A percentile compares a stretch with the other conserved stretches of the same genome.
Evolutionary conservation across 2,113 vertebrate genomes (phyloP).

Genomic region (zebrafish (Danio rerio)): GRCz12tu NC_133179.1:506001-506500

Average conservation of each 20-base stretch:
- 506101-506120: no score
- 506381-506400: conserved; percentile 89
- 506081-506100: no score
- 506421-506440: conserved; percentile 89
- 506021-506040: no score
- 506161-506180: no score
- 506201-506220: background rate
- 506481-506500: no score
- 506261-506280: conserved; percentile 26
- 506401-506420: conserved; percentile 93
- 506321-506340: conserved; percentile 86
- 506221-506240: no score
- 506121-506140: no score
- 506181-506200: background rate
- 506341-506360: conserved; percentile 87
- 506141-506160: no score
- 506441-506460: conserved; percentile 79
- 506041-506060: no score
- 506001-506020: no score
- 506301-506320: conserved; percentile 90
- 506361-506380: conserved; percentile 88
- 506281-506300: conserved; percentile 74
- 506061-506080: no score
- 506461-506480: no score
- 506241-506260: background rate